Evolutionary conservation across 2,888 invertebrate genomes (phyloP), one percentile per base, ranked within the genome.

Genomic region (Philaethria dido): DNA sequence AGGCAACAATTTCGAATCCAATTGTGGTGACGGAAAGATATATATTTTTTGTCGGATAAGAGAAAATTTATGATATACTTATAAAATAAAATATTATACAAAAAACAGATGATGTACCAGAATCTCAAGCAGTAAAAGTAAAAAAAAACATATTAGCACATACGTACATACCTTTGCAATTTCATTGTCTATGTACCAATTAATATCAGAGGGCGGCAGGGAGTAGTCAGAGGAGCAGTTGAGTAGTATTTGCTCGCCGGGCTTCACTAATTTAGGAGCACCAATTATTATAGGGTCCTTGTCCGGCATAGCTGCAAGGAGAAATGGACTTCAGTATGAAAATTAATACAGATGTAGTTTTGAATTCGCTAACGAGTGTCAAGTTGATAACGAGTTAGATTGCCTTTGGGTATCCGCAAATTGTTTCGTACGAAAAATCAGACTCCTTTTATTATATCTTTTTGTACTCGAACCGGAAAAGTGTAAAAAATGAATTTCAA

Each of bases 201-300:
- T 90, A 74, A 92, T 92, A 70, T 90, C 89, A n/a, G 92, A 82
- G 14, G 92, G 83, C 16, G 92, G 92, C 63, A 92, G 80, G 4
- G 92, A 92, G 78, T 84, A 90, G 79, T 90, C 92, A 14, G 92
- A 87, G 14, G 91, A 85, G 76, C 92, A 92, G 78, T 92, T 92
- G 63, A 92, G 82, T 66, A 89, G 84, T 77, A 89, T 83, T 75
- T 89, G 88, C 69, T 92, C 92, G 48, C 92, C 92, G 0, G 90
- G 90, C 76, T 87, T 88, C 79, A 92, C 80, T 76, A 89, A 79
- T 76, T 88, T 88, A 62, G 89, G 88, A 6, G 90, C 87, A 66
- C 88, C 89, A 70, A 82, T 78, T 85, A 92, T 90, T 66, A 88
- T 78, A 18, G 92, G 92, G 73, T 89, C 89, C 73, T 79, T 80